phyloP scores from a whole-genome alignment of 2,113 vertebrate genomes.

The Pterocles gutturalis region DNA sequence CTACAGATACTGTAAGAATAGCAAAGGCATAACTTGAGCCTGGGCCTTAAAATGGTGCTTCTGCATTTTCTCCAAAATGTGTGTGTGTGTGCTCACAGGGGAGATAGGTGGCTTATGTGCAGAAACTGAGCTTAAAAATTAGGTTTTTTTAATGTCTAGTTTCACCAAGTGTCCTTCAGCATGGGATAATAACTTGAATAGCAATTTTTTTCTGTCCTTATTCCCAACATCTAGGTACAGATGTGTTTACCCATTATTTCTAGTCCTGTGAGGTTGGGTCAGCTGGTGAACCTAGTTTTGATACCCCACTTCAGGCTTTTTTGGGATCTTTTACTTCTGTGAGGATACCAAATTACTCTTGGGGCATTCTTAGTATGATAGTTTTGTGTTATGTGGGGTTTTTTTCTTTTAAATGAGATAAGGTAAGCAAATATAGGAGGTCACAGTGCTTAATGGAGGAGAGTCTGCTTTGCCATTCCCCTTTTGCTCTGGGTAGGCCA shows the following conservation, averaged over 20 bases:
- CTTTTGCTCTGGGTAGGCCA: neutral
- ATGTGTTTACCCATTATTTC: neutral
- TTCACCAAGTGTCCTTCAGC: neutral
- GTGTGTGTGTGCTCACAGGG: neutral
- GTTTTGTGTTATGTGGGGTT: neutral
- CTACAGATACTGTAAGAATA: neutral
- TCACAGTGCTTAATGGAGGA: neutral
- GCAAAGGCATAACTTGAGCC: neutral
- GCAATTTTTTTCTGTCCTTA: neutral
- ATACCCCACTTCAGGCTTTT: neutral
- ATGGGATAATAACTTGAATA: neutral
- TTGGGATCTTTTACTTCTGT: neutral
- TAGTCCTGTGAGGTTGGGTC: neutral
- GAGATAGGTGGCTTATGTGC: neutral
- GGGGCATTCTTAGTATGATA: neutral
- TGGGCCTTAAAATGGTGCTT: neutral
- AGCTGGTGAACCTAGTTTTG: neutral
- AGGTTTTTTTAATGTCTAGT: neutral
- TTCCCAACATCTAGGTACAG: neutral
- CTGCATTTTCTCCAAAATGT: neutral
- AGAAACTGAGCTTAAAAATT: neutral
- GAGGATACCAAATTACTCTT: neutral
- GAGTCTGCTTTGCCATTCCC: neutral
- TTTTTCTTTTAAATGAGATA: neutral
- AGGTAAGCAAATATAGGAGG: neutral